A percentile compares a stretch with the other conserved stretches of the same genome.
Conservation (phyloP, 1,140 invertebrate species). For the Nylanderia fulva region DNA sequence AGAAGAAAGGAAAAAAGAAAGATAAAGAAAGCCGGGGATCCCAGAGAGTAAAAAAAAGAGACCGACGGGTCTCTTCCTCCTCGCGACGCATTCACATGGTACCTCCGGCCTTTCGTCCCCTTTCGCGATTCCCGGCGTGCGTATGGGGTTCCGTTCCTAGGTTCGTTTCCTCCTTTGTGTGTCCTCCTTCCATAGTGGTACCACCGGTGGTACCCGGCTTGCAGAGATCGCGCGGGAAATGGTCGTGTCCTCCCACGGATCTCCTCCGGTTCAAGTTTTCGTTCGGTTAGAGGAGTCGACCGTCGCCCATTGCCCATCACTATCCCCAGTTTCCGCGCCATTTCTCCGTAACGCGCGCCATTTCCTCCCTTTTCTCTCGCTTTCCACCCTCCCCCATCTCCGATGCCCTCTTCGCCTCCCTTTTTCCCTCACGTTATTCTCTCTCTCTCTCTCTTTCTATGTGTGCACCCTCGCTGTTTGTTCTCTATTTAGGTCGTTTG, state of each 20-base stretch:
- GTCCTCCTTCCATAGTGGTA: constrained; percentile 70
- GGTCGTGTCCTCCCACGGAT: constrained; percentile 82
- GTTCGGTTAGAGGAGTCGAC: constrained; percentile 79
- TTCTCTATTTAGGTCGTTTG: constrained; percentile 86
- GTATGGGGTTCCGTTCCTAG: constrained; percentile 63
- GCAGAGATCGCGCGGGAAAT: constrained; percentile 65
- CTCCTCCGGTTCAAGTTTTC: constrained; percentile 78
- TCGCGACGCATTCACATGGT: constrained; percentile 29
- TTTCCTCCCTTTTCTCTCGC: constrained; percentile 84
- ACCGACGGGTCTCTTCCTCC: constrained; percentile 64
- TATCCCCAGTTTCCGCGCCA: constrained; percentile 86
- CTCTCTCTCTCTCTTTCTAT: constrained; percentile 49
- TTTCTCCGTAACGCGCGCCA: constrained; percentile 86
- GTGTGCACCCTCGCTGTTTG: constrained; percentile 78
- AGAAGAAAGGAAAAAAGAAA: constrained; percentile 40
- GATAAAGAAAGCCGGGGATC: constrained; percentile 18
- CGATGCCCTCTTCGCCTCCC: constrained; percentile 51
- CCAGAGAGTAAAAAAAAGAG: neutral
- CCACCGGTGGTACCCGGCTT: constrained; percentile 37
- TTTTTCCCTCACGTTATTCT: constrained; percentile 44
- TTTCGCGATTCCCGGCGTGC: constrained; percentile 61
- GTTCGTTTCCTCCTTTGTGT: constrained; percentile 82
- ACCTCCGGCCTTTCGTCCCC: constrained; percentile 56
- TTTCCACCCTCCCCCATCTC: constrained; percentile 40
- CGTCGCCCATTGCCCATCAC: constrained; percentile 83